These are phyloP conservation scores for Tuberolachnus salignus DNA, from an alignment of 2,888 invertebrate species.

Conservation along the genomic window DNA sequence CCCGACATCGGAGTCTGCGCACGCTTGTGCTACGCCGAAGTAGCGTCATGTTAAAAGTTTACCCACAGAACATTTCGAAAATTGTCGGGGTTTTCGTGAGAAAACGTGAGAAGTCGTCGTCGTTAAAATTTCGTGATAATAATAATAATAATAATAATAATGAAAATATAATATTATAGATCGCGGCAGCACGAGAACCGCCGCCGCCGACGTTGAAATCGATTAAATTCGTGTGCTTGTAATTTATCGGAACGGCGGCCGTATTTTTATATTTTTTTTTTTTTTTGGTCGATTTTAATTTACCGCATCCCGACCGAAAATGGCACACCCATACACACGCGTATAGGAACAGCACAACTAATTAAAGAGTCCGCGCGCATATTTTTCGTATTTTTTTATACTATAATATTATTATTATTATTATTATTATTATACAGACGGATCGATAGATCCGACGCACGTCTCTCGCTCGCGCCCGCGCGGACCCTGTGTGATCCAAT, in stretches of 20 bases:
- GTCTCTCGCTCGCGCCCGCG: slow-evolving; percentile 28
- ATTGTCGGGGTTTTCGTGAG: no score
- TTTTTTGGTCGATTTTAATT: slow-evolving; percentile 21
- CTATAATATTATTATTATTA: no score
- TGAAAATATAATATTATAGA: no score
- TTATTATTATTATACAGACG: no score
- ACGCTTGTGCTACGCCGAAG: no score
- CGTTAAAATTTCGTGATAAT: background rate
- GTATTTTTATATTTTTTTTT: background rate
- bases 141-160: slow-evolving; percentile 1
- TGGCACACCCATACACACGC: background rate
- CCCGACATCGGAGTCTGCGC: no score
- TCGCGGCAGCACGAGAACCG: background rate
- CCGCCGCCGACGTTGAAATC: background rate
- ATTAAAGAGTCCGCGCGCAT: slow-evolving; percentile 44
- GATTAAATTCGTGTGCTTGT: slow-evolving; percentile 27
- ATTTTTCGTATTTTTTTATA: background rate
- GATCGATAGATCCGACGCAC: slow-evolving; percentile 12
- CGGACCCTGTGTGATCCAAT: slow-evolving; percentile 48
- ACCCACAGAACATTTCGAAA: no score
- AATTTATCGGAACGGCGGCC: background rate
- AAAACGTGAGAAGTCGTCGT: background rate
- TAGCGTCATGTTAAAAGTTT: no score
- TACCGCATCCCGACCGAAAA: background rate
- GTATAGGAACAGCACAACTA: slow-evolving; percentile 32